Percentiles rank a stretch among this genome's conserved stretches.
Evolutionary conservation across 2,797 vertebrate genomes (phyloP).

Genomic region (Cynopterus sphinx): DNA sequence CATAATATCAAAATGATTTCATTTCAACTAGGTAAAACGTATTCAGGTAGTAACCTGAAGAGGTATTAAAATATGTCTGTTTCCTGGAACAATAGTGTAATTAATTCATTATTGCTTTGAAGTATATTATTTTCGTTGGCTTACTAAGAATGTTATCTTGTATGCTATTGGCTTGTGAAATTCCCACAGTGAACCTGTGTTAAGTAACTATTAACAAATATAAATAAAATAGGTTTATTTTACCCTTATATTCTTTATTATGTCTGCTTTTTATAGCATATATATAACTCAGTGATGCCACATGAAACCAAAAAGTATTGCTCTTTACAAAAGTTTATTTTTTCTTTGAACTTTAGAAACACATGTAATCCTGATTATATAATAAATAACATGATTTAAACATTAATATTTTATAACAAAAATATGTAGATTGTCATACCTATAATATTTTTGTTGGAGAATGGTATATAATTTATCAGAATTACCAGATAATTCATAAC

Average conservation of each 20-base stretch:
- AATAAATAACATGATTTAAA: conserved; percentile 37
- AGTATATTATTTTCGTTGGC: not conserved
- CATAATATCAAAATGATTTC: conserved; percentile 69
- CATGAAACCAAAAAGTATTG: not conserved
- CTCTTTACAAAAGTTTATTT: conserved; percentile 14
- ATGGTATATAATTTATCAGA: conserved; percentile 45
- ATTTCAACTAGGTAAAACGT: conserved; percentile 66
- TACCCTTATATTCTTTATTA: conserved; percentile 13
- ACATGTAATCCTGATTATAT: not conserved
- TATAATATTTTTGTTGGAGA: conserved; percentile 19
- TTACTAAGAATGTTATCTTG: not conserved
- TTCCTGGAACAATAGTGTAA: not conserved
- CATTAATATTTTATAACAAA: conserved; percentile 46
- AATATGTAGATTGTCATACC: not conserved
- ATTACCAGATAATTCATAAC: conserved; percentile 50
- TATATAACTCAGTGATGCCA: not conserved
- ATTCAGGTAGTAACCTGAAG: not conserved
- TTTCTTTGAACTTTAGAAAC: conserved; percentile 27
- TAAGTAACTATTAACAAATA: not conserved
- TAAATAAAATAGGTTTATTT: conserved; percentile 44
- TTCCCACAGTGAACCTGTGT: not conserved
- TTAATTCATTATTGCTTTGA: not conserved
- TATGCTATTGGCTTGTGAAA: not conserved
- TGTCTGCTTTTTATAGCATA: not conserved
- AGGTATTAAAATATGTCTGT: conserved; percentile 53